Evolutionary conservation across 2,888 invertebrate species (phyloP), one percentile per base, ranked within the genome.

Genomic region (Tenthredo amoena): DNA sequence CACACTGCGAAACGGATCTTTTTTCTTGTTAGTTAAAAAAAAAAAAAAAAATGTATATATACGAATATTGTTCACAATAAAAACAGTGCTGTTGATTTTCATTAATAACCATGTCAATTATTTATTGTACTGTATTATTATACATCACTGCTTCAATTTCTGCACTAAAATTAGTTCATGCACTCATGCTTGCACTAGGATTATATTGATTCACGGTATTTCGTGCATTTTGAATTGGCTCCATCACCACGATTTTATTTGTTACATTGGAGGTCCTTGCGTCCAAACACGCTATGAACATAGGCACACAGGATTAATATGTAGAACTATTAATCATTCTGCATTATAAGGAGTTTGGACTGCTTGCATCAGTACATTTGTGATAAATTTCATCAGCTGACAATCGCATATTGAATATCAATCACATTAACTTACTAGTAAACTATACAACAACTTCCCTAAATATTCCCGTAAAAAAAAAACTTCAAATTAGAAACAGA

Each of bases 1-100:
- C 26, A 18, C 18, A 12, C 10, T 55, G 21, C 62, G 62, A 58
- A 62, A 81, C 40, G 10, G 34, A 58, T 21, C 58, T 58, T 81
- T 58, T 37, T 81, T 58, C 62, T 81, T 81, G 81, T 81, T 62
- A 18, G 50, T 62, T 81, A 43, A 74, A 7, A 18, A 7, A 34
- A n/a, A 55, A 55, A 34, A 77, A 18, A 40, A 21, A 37, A 34
- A 62, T 43, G 43, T 68, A 83, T 77, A 85, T 85, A 85, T 85
- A 79, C 62, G 62, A 34, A 65, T 76, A 58, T 55, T 79, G 68
- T 79, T 79, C 85, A 65, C 50, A 85, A 79, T 79, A 76, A 85
- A 47, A 85, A 79, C 65, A 65, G 43, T 85, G 77, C 65, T 79
- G 79, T 85, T 85, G 79, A 81, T 65, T 68, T 37, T 68, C 47